Conservation (phyloP, 2,797 vertebrate genomes). For the Dromococcyx pavoninus region DNA sequence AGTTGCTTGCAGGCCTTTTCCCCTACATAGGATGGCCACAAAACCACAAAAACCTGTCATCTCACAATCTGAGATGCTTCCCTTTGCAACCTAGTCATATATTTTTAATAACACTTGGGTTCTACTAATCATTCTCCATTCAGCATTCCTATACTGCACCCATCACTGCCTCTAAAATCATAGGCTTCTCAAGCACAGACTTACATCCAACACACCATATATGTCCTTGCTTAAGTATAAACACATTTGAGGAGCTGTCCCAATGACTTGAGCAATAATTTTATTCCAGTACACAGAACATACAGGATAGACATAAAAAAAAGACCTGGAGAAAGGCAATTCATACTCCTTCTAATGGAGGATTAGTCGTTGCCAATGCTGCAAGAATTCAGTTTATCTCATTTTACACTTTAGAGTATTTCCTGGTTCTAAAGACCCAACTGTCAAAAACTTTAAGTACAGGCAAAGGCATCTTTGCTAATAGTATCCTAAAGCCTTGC, state of each 20-base stretch:
- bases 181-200: neutral
- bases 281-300: neutral
- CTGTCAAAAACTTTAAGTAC: neutral
- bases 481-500: neutral
- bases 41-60: neutral
- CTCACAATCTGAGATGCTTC: neutral
- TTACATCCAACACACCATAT: neutral
- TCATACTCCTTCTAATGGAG: neutral
- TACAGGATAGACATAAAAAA: neutral
- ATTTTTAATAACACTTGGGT: neutral
- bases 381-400: neutral
- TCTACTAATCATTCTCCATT: neutral
- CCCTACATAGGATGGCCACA: neutral
- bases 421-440: neutral
- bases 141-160: neutral
- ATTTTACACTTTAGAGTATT: neutral
- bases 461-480: neutral
- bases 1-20: neutral
- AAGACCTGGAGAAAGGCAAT: neutral
- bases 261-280: neutral
- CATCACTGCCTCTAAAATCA: neutral
- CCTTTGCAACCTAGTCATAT: neutral
- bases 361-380: neutral
- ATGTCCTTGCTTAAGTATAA: neutral
- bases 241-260: neutral